phyloP scores from a whole-genome alignment of 2,797 vertebrate genomes.

The Sebastes iracundus region DNA sequence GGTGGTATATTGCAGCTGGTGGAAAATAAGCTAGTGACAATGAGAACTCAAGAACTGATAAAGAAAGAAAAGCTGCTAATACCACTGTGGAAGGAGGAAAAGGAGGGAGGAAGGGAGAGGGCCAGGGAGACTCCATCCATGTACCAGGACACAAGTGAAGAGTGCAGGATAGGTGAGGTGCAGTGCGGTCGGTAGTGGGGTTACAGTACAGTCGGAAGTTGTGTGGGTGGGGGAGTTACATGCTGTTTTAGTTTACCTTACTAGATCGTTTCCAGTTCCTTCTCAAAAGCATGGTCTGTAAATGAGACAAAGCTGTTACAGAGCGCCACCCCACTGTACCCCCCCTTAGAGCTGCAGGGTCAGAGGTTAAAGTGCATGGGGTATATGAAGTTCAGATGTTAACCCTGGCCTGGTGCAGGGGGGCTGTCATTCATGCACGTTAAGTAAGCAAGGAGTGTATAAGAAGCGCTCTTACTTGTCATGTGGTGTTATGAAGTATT shows the following conservation, averaged over 20 bases:
- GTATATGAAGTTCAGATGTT: slow-evolving; percentile 24
- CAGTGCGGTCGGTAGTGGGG: slow-evolving; percentile 52
- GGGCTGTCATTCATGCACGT: slow-evolving; percentile 64
- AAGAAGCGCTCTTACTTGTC: slow-evolving; percentile 4
- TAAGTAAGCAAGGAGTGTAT: slow-evolving; percentile 41
- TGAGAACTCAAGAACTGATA: slow-evolving; percentile 40
- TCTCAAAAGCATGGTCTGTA: slow-evolving; percentile 98
- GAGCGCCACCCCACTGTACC: slow-evolving; percentile 78
- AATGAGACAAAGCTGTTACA: slow-evolving; percentile 95
- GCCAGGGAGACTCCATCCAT: slow-evolving; percentile 63
- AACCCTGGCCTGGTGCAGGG: slow-evolving; percentile 40
- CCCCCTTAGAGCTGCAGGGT: slow-evolving; percentile 55
- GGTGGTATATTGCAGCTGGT: slow-evolving; percentile 77
- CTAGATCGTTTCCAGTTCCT: slow-evolving; percentile 99
- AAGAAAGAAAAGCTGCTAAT: slow-evolving; percentile 33
- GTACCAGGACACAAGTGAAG: slow-evolving; percentile 72
- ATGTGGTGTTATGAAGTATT: slow-evolving; percentile 27
- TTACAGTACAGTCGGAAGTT: slow-evolving; percentile 62
- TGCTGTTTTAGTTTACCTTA: slow-evolving; percentile 96
- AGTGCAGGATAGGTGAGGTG: slow-evolving; percentile 61
- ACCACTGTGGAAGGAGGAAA: slow-evolving; percentile 47
- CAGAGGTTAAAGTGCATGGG: slow-evolving; percentile 50
- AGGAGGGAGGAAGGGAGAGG: slow-evolving; percentile 31
- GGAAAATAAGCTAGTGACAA: slow-evolving; percentile 69
- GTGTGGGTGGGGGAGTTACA: slow-evolving; percentile 70